Evolutionary conservation across 2,797 vertebrate genomes (phyloP).

Genomic region (Podarcis lilfordi): DNA sequence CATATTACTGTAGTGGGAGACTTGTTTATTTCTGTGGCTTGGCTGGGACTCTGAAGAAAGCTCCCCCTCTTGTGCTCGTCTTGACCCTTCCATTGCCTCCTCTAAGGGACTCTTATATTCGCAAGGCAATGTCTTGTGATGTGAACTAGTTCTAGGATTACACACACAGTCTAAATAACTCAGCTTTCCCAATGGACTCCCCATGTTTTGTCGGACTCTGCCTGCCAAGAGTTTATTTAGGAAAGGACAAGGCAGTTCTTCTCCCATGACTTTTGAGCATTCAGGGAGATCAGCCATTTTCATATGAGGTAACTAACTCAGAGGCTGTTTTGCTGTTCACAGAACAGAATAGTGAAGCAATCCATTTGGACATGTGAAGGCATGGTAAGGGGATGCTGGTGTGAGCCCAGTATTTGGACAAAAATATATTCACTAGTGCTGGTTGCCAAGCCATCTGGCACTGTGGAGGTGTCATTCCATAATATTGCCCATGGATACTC

Average conservation of each 20-base stretch:
- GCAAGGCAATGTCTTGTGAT: slow-evolving; percentile 33
- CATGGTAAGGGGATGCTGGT: not conserved
- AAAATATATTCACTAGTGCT: not conserved
- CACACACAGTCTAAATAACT: slow-evolving; percentile 21
- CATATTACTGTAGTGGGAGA: not conserved
- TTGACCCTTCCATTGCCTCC: slow-evolving; percentile 10
- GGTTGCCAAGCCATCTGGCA: not conserved
- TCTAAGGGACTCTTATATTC: slow-evolving; percentile 45
- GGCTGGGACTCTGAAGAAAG: slow-evolving; percentile 3
- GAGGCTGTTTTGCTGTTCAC: not conserved
- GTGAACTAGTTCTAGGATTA: slow-evolving; percentile 38
- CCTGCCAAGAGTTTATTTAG: slow-evolving; percentile 30
- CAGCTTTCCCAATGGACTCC: slow-evolving; percentile 26
- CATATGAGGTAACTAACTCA: not conserved
- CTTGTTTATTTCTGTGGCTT: slow-evolving; percentile 20
- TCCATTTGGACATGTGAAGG: not conserved
- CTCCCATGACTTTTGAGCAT: not conserved
- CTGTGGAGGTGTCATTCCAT: not conserved
- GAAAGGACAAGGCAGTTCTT: not conserved
- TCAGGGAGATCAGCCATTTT: not conserved
- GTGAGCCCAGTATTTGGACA: not conserved
- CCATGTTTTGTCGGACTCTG: not conserved
- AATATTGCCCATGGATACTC: not conserved
- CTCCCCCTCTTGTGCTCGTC: not conserved
- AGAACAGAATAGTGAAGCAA: not conserved